Percentiles rank a stretch among this genome's conserved stretches.
phyloP scores from a whole-genome alignment of 2,797 vertebrate genomes.

The Coregonus ussuriensis region DNA sequence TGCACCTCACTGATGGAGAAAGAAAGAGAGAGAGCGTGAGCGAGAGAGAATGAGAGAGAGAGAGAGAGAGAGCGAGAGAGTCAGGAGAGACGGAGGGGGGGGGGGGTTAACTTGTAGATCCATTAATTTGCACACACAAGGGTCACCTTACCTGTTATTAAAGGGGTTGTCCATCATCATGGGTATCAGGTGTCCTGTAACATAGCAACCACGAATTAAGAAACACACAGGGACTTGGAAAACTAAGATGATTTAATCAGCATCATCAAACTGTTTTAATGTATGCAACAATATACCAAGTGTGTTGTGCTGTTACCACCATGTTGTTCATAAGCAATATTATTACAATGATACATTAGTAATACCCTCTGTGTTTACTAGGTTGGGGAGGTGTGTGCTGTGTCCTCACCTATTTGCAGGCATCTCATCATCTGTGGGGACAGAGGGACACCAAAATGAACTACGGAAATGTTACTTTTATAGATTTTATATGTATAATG shows the following conservation, averaged over 20 bases:
- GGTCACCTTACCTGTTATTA: conserved; percentile 27
- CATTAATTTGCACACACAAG: neutral
- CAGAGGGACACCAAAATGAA: conserved; percentile 8
- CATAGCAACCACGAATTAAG: neutral
- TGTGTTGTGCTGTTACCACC: neutral
- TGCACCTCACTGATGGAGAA: conserved; percentile 20
- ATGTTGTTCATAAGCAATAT: neutral
- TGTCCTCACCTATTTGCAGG: conserved; percentile 59
- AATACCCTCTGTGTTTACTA: neutral
- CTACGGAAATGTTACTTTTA: neutral
- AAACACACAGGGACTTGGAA: neutral
- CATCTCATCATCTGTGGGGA: conserved; percentile 69
- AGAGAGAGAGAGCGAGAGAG: neutral
- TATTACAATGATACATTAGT: neutral
- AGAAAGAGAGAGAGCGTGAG: neutral
- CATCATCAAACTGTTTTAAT: neutral
- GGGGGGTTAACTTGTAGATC: neutral
- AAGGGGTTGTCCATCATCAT: conserved; percentile 1
- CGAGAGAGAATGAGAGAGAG: too few species aligned
- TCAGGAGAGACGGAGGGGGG: neutral
- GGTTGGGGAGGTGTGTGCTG: neutral
- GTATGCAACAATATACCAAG: neutral
- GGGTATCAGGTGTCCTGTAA: conserved; percentile 38
- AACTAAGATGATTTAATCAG: neutral
- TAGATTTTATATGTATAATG: neutral